Conservation (phyloP, 2,888 invertebrate species). For the Azorinus chamasolen region DNA sequence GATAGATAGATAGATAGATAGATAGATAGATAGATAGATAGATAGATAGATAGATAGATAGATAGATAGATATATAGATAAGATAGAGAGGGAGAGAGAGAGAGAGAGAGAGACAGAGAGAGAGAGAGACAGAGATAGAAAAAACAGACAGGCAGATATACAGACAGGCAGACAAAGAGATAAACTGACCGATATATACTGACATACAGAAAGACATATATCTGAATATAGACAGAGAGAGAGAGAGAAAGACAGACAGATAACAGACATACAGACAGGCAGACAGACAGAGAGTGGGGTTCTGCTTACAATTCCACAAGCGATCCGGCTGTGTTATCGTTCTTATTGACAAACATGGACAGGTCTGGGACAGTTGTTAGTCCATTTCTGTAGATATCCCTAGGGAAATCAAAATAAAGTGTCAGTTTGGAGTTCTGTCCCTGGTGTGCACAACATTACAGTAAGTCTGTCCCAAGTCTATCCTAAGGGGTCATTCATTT, state of each 20-base stretch:
- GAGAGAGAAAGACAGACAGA: neutral
- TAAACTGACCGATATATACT: no score
- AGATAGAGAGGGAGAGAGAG: slow-evolving; percentile 11
- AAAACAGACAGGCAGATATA: slow-evolving; percentile 3
- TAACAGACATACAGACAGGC: slow-evolving; percentile 8
- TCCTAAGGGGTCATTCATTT: no score
- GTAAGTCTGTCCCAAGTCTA: no score
- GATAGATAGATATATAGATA: no score
- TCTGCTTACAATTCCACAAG: slow-evolving; percentile 76
- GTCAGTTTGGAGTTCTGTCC: no score
- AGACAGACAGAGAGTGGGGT: slow-evolving; percentile 6
- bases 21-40: neutral
- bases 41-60: neutral
- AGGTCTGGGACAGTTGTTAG: slow-evolving; percentile 72
- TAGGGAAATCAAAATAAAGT: slow-evolving; percentile 34
- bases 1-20: neutral
- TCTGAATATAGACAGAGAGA: no score
- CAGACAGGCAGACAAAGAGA: neutral
- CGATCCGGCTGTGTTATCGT: slow-evolving; percentile 61
- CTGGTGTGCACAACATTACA: no score
- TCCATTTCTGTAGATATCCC: slow-evolving; percentile 72
- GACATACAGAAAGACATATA: no score
- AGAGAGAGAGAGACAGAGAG: slow-evolving; percentile 15
- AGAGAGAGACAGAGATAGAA: neutral
- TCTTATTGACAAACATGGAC: slow-evolving; percentile 65